Conservation (phyloP, 2,113 vertebrate genomes). For the Furnarius figulus region DNA sequence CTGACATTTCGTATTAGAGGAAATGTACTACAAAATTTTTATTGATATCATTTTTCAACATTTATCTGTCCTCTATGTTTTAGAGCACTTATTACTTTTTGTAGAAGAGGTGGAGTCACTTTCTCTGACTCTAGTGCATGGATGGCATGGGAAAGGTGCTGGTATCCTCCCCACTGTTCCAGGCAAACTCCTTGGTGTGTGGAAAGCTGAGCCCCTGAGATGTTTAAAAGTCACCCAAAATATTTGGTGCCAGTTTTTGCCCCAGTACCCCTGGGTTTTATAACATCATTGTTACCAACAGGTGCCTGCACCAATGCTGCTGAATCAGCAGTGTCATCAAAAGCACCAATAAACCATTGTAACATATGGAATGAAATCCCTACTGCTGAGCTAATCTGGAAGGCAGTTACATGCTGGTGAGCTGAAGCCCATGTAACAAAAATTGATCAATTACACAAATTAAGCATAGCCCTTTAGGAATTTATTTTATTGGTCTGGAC, state of each 20-base stretch:
- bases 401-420: constrained; percentile 91
- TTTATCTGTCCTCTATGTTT: constrained; percentile 64
- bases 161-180: not conserved
- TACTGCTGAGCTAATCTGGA: constrained; percentile 93
- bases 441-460: constrained; percentile 99
- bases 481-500: constrained; percentile 98
- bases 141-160: not conserved
- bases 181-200: not conserved
- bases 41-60: constrained; percentile 73
- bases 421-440: constrained; percentile 86
- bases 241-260: not conserved
- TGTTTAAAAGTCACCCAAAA: not conserved
- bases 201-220: not conserved
- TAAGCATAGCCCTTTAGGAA: constrained; percentile 96
- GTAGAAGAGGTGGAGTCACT: constrained; percentile 37
- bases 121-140: not conserved
- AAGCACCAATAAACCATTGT: constrained; percentile 82
- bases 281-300: constrained; percentile 78
- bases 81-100: constrained; percentile 62
- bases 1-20: constrained; percentile 60
- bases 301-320: constrained; percentile 85
- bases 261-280: not conserved
- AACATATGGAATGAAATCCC: constrained; percentile 95
- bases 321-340: constrained; percentile 83
- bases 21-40: constrained; percentile 76